Conservation (phyloP, 1,140 invertebrate species). For the Drosophila simulans region DNA sequence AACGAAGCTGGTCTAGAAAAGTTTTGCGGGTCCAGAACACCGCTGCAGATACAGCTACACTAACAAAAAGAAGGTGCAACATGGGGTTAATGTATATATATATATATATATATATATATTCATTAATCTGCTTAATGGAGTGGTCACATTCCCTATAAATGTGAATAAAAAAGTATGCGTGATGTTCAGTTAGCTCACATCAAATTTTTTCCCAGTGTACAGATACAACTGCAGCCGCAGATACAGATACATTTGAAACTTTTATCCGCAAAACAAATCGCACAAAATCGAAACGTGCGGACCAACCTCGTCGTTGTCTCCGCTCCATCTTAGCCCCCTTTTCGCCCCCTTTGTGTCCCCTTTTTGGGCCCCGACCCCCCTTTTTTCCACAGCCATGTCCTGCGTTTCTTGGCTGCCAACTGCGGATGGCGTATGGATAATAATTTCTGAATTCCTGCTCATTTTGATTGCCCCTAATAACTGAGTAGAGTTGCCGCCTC, state of each 20-base stretch:
- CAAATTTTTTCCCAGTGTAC: background rate
- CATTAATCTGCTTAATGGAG: no score
- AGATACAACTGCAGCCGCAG: conserved; percentile 24
- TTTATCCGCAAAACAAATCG: conserved; percentile 80
- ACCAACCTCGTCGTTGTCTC: conserved; percentile 47
- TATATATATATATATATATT: no score
- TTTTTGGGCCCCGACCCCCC: background rate
- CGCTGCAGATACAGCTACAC: conserved; percentile 28
- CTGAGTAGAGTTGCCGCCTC: conserved; percentile 79
- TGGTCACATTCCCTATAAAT: no score
- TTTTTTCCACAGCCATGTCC: conserved; percentile 44
- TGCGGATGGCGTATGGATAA: conserved; percentile 71
- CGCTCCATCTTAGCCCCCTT: conserved; percentile 1
- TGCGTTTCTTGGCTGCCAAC: conserved; percentile 55
- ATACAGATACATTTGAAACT: conserved; percentile 72
- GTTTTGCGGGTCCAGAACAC: conserved; percentile 48
- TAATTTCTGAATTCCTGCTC: conserved; percentile 82
- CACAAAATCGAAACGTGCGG: conserved; percentile 78
- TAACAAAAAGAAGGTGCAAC: background rate
- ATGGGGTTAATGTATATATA: no score
- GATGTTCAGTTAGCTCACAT: no score
- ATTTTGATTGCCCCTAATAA: conserved; percentile 83
- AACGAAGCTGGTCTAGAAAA: conserved; percentile 67
- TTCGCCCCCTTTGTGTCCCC: background rate
- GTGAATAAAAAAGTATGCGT: no score